Evolutionary conservation across 2,797 vertebrate genomes (phyloP).

Genomic region (Halcyon chelicuti): DNA sequence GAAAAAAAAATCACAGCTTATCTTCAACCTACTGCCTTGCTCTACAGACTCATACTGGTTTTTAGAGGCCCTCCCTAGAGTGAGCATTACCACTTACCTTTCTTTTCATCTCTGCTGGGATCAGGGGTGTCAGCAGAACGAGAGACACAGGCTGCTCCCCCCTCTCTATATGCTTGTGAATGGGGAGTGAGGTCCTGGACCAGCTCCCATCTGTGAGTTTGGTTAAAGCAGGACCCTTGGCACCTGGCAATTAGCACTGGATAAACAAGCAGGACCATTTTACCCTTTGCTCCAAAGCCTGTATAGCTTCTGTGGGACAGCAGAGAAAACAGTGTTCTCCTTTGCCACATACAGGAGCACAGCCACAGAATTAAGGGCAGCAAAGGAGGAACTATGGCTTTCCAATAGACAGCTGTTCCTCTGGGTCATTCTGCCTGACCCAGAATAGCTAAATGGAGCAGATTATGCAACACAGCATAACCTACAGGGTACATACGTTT

Average conservation of each 20-base stretch:
- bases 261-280: neutral
- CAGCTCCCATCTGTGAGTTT: neutral
- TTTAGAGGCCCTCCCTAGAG: neutral
- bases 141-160: neutral
- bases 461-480: neutral
- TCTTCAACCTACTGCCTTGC: neutral
- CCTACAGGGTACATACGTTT: neutral
- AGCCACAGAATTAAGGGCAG: neutral
- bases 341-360: rapidly evolving
- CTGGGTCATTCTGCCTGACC: neutral
- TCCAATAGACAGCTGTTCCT: neutral
- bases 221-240: neutral
- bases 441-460: neutral
- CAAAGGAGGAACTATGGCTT: neutral
- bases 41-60: neutral
- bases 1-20: neutral
- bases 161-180: neutral
- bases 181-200: rapidly evolving
- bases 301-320: neutral
- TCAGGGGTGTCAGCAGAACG: neutral
- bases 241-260: neutral
- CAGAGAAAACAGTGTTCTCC: neutral
- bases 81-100: neutral
- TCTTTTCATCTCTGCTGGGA: neutral
- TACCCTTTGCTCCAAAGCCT: neutral